phyloP scores from a whole-genome alignment of 2,797 vertebrate species.

The Cygnus olor region DNA sequence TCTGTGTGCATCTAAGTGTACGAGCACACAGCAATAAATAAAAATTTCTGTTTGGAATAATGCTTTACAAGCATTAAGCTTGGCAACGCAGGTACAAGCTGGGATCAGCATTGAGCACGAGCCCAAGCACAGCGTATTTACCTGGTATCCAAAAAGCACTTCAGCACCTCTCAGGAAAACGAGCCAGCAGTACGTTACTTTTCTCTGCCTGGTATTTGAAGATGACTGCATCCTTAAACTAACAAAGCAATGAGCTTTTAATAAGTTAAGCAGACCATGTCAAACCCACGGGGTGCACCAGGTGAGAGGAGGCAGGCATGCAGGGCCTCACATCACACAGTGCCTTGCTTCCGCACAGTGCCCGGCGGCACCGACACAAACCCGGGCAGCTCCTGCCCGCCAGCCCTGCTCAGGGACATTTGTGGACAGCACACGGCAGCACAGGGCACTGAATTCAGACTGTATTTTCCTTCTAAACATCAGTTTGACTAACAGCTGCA shows the following conservation, averaged over 20 bases:
- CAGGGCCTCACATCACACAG: rapidly evolving
- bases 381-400: too few relatives aligned
- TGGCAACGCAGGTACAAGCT: neutral
- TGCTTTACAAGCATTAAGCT: neutral
- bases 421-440: too few relatives aligned
- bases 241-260: neutral
- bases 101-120: neutral
- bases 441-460: neutral
- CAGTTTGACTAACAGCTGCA: neutral
- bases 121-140: neutral
- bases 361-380: neutral
- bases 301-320: neutral
- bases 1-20: rapidly evolving
- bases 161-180: neutral
- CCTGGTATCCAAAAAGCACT: neutral
- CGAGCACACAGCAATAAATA: neutral
- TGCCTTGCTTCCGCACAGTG: too few relatives aligned
- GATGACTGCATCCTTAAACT: neutral
- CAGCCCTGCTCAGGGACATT: too few relatives aligned
- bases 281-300: neutral
- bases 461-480: neutral
- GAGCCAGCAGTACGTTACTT: rapidly evolving
- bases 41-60: neutral
- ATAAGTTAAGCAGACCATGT: neutral
- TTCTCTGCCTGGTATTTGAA: neutral